Conservation (phyloP, 2,888 invertebrate genomes). For the Brachyptera putata region DNA sequence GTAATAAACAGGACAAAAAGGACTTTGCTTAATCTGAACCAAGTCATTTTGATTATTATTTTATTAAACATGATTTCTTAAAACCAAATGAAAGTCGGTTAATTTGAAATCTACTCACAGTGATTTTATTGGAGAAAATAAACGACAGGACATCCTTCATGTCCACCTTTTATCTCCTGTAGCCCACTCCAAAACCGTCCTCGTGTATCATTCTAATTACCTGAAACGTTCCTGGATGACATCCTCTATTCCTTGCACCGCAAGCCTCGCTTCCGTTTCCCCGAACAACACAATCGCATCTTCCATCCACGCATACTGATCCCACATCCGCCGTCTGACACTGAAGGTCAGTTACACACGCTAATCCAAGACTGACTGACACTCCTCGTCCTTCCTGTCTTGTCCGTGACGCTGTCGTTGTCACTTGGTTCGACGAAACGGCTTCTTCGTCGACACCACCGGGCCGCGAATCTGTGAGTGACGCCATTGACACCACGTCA, state of each 20-base stretch:
- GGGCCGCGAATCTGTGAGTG: background rate
- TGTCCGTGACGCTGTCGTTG: background rate
- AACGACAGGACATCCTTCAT: too few relatives aligned
- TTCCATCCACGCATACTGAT: conserved; percentile 68
- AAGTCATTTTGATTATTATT: too few relatives aligned
- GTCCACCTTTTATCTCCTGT: too few relatives aligned
- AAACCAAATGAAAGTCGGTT: background rate
- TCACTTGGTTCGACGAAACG: too few relatives aligned
- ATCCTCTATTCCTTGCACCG: conserved; percentile 69
- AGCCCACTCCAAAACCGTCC: too few relatives aligned
- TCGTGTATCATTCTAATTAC: conserved; percentile 49
- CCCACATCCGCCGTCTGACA: conserved; percentile 75
- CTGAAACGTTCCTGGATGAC: conserved; percentile 81
- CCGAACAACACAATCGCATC: conserved; percentile 69
- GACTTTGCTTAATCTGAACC: too few relatives aligned
- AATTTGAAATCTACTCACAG: too few relatives aligned
- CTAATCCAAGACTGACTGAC: conserved; percentile 69
- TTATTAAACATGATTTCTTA: too few relatives aligned
- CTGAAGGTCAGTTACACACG: conserved; percentile 70
- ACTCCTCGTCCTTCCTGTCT: conserved; percentile 5
- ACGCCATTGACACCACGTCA: background rate
- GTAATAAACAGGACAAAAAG: too few relatives aligned
- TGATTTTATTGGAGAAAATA: too few relatives aligned
- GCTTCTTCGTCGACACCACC: background rate
- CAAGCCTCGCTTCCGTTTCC: conserved; percentile 57